A percentile compares a stretch with the other conserved stretches of the same genome.
Conservation (phyloP, 2,113 vertebrate genomes). For the Eidolon helvum region DNA sequence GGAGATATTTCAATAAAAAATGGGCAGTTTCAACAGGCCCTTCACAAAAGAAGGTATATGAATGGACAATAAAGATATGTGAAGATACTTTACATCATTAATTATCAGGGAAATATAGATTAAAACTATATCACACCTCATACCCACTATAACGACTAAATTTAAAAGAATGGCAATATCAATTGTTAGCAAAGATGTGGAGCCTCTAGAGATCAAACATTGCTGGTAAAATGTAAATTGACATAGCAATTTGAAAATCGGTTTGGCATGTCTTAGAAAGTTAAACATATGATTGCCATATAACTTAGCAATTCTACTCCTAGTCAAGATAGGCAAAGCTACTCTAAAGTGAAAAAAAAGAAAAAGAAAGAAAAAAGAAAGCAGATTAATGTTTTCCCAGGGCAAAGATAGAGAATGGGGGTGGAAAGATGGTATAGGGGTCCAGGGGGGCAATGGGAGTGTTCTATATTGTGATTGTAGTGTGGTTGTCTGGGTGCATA, state of each 20-base stretch:
- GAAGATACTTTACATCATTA: background rate
- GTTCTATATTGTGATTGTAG: background rate
- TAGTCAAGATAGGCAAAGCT: background rate
- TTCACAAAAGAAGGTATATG: background rate
- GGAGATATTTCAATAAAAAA: background rate
- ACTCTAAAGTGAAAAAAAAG: background rate
- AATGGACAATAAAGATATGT: background rate
- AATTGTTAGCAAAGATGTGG: background rate
- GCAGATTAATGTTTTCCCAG: background rate
- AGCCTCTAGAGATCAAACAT: background rate
- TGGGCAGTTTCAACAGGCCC: background rate
- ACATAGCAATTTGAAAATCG: background rate
- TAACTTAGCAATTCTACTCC: background rate
- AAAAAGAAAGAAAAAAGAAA: background rate
- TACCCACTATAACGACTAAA: background rate
- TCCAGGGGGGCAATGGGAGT: background rate
- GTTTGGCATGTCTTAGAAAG: background rate
- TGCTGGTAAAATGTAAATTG: background rate
- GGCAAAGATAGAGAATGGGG: no score
- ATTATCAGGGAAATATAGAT: background rate
- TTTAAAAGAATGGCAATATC: background rate
- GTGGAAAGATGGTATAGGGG: background rate
- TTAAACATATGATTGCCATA: background rate
- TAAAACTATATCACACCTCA: background rate
- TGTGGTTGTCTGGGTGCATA: background rate